phyloP scores from a whole-genome alignment of 2,888 invertebrate genomes.

The Dyspetes luteomarginatus region DNA sequence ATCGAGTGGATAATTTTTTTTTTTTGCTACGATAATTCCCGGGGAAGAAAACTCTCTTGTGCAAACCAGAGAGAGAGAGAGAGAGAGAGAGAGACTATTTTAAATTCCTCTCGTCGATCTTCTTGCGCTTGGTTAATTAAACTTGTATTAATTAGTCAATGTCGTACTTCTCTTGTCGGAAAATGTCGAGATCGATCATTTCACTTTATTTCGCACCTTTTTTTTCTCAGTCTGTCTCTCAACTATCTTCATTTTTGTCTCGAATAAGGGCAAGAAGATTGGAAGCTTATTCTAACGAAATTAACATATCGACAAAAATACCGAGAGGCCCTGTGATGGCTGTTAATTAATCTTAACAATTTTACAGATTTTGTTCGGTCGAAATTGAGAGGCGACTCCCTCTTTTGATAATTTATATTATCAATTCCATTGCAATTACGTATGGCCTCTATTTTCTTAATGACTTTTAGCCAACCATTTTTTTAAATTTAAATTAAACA shows the following conservation, averaged over 20 bases:
- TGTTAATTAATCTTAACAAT: constrained; percentile 24
- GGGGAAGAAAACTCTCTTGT: not conserved
- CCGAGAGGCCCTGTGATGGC: not conserved
- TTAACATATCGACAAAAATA: constrained; percentile 24
- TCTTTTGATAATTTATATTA: constrained; percentile 7
- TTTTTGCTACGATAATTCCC: not conserved
- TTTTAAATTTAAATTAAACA: too few species aligned
- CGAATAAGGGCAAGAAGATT: too few species aligned
- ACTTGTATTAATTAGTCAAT: constrained; percentile 42
- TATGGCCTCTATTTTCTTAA: not conserved
- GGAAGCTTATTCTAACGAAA: not conserved
- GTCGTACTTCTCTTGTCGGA: not conserved
- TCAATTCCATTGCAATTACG: constrained; percentile 35
- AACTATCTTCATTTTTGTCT: too few species aligned
- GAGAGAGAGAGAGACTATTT: constrained; percentile 43
- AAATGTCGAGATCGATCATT: constrained; percentile 24
- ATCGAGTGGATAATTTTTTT: too few species aligned
- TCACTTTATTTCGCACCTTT: not conserved
- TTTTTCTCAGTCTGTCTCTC: not conserved
- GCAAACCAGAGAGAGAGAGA: constrained; percentile 16
- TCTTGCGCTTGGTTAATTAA: constrained; percentile 44
- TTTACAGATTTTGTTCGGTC: not conserved
- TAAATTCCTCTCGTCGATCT: constrained; percentile 30
- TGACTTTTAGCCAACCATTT: not conserved
- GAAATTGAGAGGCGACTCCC: not conserved